Base-by-base conservation (phyloP, 2,888 invertebrate genomes). In the Melanotus villosus region DNA sequence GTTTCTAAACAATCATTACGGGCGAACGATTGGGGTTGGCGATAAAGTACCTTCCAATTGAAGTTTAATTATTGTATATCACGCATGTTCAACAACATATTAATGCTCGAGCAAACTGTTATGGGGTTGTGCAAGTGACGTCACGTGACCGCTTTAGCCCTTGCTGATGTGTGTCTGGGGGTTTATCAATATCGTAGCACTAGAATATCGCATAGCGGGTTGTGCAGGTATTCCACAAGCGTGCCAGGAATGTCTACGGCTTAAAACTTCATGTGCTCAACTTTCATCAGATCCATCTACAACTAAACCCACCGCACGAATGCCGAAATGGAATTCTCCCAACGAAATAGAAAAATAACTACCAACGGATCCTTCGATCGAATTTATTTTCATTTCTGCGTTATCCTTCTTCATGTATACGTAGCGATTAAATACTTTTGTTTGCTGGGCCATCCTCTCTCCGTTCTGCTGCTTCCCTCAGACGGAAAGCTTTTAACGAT, bases 181-280 rank as follows among this genome's bases (percentile, higher is more conserved):
- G 66, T 72, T 72, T 72, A 72, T 72, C 72, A 66, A 72, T 72
- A 72, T 69, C 68, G 58, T 43, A 56, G 47, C 45, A 50, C 67
- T 36, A 62, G 65, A 72, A 67, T 65, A 65, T 68, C 52, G 62
- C 60, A 71, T 62, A 57, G 59, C 52, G 57, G 47, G 45, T 38
- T 41, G 50, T 56, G 59, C 59, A 66, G 64, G 71, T 62, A 68
- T 73, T 60, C 65, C 54, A 19, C 47, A 60, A 47, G 68, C 66
- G 70, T 73, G 64, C 64, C 21, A 30, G 62, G 68, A 73, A 71
- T 66, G 58, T 63, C 64, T 66, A 23, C 63, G 56, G 58, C 57
- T 66, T 63, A 62, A 56, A 65, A 62, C 38, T 52, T 56, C 56
- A 65, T 30, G 68, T 65, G 47, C 56, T 50, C 60, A 36, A 60